A percentile compares a stretch with the other conserved stretches of the same genome.
Evolutionary conservation across 2,888 invertebrate species (phyloP).

Genomic region (Rhopalosiphum nymphaeae): DNA sequence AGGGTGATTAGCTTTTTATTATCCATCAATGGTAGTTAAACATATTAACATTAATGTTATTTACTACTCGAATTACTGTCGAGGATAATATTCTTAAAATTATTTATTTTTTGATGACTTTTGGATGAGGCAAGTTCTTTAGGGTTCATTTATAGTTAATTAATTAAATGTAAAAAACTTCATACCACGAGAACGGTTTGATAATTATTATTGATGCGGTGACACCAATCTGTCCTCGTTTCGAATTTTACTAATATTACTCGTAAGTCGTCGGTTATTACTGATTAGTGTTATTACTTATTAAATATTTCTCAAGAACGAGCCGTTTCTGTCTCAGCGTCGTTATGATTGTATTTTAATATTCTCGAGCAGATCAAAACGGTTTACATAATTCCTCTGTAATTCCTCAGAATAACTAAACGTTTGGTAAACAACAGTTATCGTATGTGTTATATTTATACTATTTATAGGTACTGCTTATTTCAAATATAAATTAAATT

Average conservation of each 20-base stretch:
- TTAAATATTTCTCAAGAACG: background rate
- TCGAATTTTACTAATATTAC: background rate
- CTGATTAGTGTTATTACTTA: too few relatives aligned
- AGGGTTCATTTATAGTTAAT: background rate
- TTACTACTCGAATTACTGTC: background rate
- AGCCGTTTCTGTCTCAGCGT: background rate
- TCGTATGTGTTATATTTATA: background rate
- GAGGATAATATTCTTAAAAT: background rate
- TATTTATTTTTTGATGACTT: background rate
- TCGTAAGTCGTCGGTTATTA: background rate
- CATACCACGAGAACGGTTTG: background rate
- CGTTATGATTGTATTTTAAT: background rate
- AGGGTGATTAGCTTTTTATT: background rate
- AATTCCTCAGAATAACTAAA: background rate
- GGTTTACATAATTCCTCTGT: background rate
- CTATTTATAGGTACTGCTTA: background rate
- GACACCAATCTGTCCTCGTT: background rate
- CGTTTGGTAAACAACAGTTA: background rate
- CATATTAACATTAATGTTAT: background rate
- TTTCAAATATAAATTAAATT: background rate
- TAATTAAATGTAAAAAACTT: background rate
- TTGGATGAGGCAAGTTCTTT: background rate
- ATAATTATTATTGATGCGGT: background rate
- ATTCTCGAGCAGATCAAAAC: background rate
- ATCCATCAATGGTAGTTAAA: background rate